These are phyloP conservation scores for Chionodraco myersi DNA, from an alignment of 2,113 vertebrate genomes.

Conservation along the genomic window DNA sequence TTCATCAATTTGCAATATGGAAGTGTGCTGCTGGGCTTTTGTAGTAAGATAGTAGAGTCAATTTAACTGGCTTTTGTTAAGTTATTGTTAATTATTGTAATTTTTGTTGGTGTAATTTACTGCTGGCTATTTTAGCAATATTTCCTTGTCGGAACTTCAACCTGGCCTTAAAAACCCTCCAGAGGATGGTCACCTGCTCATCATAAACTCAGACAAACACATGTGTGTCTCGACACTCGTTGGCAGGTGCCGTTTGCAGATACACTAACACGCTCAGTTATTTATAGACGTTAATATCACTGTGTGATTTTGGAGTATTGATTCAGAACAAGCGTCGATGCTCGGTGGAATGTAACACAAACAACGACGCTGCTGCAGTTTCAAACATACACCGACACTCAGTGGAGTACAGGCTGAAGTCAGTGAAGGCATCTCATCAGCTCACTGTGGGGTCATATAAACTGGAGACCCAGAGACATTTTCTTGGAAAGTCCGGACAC, in stretches of 20 bases:
- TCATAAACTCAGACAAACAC: conserved; percentile 46
- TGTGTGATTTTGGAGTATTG: conserved; percentile 67
- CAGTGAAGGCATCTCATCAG: conserved; percentile 46
- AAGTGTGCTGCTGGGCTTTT: conserved; percentile 46
- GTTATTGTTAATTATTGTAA: conserved; percentile 10
- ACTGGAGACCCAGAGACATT: conserved; percentile 50
- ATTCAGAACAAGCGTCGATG: conserved; percentile 38
- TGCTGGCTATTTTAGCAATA: conserved; percentile 60
- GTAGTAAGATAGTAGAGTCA: conserved; percentile 6
- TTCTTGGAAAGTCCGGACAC: conserved; percentile 66
- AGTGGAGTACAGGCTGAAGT: conserved; percentile 55
- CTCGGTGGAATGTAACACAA: conserved; percentile 58
- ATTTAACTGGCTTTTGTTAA: conserved; percentile 31
- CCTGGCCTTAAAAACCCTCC: conserved; percentile 58
- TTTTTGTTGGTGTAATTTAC: conserved; percentile 36
- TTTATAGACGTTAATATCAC: conserved; percentile 64
- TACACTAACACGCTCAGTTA: conserved; percentile 51
- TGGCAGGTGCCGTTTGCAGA: conserved; percentile 54
- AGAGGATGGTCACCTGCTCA: conserved; percentile 53
- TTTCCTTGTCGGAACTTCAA: conserved; percentile 52
- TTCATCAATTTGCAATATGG: conserved; percentile 34
- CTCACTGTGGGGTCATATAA: conserved; percentile 33
- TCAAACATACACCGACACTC: conserved; percentile 34
- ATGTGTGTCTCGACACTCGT: conserved; percentile 53
- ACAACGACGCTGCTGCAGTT: conserved; percentile 45